A percentile compares a stretch with the other conserved stretches of the same genome.
These are phyloP conservation scores for Adelges cooleyi DNA, from an alignment of 1,140 invertebrate genomes.

Conservation along the genomic window DNA sequence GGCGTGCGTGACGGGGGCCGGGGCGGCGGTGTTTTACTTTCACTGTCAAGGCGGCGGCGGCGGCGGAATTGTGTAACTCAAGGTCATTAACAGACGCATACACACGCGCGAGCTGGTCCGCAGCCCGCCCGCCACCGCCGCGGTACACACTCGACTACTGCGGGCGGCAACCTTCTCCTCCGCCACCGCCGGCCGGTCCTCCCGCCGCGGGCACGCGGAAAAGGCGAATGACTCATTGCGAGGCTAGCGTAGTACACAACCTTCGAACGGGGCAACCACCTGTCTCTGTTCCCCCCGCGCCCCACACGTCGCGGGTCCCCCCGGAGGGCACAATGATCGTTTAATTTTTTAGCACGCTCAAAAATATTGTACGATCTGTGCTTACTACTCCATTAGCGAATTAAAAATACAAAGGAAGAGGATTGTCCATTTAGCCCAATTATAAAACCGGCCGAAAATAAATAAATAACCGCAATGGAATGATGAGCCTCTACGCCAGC, in stretches of 20 bases:
- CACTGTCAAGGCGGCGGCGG: slow-evolving; percentile 18
- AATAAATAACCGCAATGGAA: too few species aligned
- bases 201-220: slow-evolving; percentile 10
- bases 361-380: too few species aligned
- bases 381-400: too few species aligned
- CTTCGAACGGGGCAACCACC: slow-evolving; percentile 27
- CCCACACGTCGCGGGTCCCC: background rate
- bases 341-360: too few species aligned
- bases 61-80: slow-evolving; percentile 20
- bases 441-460: too few species aligned
- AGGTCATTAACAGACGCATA: slow-evolving; percentile 17
- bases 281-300: background rate
- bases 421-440: too few species aligned
- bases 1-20: background rate
- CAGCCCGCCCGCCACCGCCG: background rate
- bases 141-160: too few species aligned
- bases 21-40: background rate
- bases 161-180: too few species aligned
- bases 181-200: background rate
- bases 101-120: background rate
- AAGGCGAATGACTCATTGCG: slow-evolving; percentile 27
- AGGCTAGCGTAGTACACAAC: background rate
- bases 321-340: background rate
- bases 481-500: too few species aligned
- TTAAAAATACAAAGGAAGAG: too few species aligned